Evolutionary conservation across 2,797 vertebrate genomes (phyloP).

Genomic region (Parauchenoglanis ngamensis): DNA sequence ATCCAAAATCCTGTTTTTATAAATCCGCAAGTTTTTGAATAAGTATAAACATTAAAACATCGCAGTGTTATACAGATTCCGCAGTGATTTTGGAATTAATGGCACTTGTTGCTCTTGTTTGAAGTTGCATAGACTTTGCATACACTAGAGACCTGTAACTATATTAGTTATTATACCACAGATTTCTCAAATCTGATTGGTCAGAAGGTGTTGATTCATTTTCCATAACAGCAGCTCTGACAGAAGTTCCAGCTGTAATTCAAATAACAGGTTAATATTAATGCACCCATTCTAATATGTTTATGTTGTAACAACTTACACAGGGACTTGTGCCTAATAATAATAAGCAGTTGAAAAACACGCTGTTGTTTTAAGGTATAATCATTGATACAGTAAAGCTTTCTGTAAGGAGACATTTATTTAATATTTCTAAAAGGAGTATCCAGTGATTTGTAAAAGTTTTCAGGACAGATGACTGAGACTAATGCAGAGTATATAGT

Average conservation of each 20-base stretch:
- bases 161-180: background rate
- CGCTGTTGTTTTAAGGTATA: background rate
- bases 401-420: background rate
- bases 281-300: background rate
- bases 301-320: background rate
- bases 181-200: constrained; percentile 5
- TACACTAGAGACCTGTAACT: background rate
- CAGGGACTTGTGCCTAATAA: background rate
- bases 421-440: background rate
- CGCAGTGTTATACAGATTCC: background rate
- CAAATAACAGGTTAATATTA: background rate
- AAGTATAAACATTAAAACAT: background rate
- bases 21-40: background rate
- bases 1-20: background rate
- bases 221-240: background rate
- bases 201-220: background rate
- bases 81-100: background rate
- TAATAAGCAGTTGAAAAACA: background rate
- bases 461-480: background rate
- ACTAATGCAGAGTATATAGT: constrained; percentile 17
- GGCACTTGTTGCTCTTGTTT: background rate
- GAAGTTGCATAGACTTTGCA: background rate
- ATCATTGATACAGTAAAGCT: background rate
- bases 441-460: background rate
- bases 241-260: background rate